Conservation (phyloP, 2,888 invertebrate genomes). For the Scaptomyza cyrtandrae region DNA sequence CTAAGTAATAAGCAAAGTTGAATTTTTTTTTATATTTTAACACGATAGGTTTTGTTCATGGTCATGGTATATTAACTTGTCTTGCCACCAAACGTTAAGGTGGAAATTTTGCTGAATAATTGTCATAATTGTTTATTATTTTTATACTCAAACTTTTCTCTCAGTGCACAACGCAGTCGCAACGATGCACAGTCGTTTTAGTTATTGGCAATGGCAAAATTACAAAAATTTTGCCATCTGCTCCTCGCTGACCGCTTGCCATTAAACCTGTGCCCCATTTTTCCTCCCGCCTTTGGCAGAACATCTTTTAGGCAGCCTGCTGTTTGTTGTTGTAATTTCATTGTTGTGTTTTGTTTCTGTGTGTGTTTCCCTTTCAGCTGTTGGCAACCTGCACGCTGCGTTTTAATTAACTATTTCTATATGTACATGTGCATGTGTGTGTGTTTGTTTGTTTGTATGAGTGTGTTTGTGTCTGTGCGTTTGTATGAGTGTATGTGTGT, state of each 20-base stretch:
- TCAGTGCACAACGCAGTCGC: neutral
- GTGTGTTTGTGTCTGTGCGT: constrained; percentile 1
- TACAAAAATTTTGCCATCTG: no score
- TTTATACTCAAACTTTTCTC: neutral
- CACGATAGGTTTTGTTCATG: no score
- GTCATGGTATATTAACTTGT: no score
- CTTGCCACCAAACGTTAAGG: no score
- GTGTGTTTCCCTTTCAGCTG: constrained; percentile 5
- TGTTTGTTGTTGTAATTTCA: constrained; percentile 1
- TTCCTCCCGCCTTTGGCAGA: no score
- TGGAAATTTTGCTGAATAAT: no score
- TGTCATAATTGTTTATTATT: no score
- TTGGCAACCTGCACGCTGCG: constrained; percentile 30
- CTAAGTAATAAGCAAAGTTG: no score
- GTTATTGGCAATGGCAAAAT: neutral
- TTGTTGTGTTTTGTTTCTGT: constrained; percentile 4
- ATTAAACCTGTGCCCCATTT: constrained; percentile 4
- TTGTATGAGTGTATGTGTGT: constrained; percentile 2
- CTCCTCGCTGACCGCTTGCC: no score
- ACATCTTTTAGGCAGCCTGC: neutral
- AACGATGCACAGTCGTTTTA: neutral
- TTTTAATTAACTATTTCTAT: constrained; percentile 63
- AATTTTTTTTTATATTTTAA: no score
- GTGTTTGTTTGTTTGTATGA: neutral
- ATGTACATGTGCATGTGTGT: constrained; percentile 3